Percentiles rank a stretch among this genome's conserved stretches.
Conservation (phyloP, 2,888 invertebrate species). For the Plusia festucae region DNA sequence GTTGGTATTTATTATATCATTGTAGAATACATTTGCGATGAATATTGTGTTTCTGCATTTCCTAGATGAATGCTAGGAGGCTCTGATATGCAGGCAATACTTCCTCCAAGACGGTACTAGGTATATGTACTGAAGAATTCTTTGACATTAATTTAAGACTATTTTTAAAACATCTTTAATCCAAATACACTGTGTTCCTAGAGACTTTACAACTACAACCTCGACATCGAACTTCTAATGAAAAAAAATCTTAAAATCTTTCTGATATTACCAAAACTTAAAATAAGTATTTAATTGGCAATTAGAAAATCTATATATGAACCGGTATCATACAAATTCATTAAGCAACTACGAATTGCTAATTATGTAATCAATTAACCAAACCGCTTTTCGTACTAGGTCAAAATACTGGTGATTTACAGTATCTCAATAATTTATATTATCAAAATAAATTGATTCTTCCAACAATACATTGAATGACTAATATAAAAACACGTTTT, state of each 20-base stretch:
- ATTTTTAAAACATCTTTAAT: too few relatives aligned
- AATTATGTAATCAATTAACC: background rate
- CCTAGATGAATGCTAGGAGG: background rate
- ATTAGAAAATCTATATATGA: too few relatives aligned
- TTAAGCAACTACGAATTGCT: background rate
- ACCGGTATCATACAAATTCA: background rate
- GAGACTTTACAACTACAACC: too few relatives aligned
- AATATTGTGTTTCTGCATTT: background rate
- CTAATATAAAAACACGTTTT: conserved; percentile 45
- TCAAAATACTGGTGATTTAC: background rate
- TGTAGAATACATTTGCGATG: background rate
- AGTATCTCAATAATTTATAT: background rate
- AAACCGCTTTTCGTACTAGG: background rate
- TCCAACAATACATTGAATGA: conserved; percentile 17
- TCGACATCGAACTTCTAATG: too few relatives aligned
- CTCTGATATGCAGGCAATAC: too few relatives aligned
- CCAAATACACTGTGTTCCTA: too few relatives aligned
- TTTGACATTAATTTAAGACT: too few relatives aligned
- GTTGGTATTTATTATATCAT: background rate
- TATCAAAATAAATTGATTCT: background rate
- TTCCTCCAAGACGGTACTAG: too few relatives aligned
- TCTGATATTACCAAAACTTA: too few relatives aligned
- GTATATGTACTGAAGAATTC: too few relatives aligned
- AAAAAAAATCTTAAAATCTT: too few relatives aligned
- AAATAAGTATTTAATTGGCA: too few relatives aligned